Percentiles rank a stretch among this genome's conserved stretches.
phyloP scores from a whole-genome alignment of 2,888 invertebrate genomes.

The Dolichopus griseipennis region DNA sequence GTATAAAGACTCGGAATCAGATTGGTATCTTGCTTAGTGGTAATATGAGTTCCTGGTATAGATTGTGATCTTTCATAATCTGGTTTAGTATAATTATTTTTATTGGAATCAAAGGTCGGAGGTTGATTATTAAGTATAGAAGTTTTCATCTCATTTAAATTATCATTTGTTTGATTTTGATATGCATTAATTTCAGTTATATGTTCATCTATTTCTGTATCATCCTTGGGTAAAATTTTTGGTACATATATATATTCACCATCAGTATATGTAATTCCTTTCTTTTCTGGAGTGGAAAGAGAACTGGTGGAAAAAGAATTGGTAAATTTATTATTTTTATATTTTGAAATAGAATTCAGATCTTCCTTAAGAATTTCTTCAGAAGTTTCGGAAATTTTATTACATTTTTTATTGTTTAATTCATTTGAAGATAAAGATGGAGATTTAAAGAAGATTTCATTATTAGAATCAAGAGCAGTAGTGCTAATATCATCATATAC shows the following conservation, averaged over 20 bases:
- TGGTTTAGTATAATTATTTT: neutral
- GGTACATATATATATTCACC: constrained; percentile 19
- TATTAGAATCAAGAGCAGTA: no score
- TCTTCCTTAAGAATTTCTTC: no score
- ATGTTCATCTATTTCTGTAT: neutral
- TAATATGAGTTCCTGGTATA: neutral
- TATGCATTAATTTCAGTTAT: neutral
- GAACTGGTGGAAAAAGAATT: neutral
- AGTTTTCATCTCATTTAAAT: neutral
- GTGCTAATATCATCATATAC: neutral
- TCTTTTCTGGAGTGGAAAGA: neutral
- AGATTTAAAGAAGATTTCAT: no score
- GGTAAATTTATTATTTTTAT: neutral
- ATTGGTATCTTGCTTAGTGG: neutral
- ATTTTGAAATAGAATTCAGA: no score
- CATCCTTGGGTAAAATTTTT: neutral
- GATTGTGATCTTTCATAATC: neutral
- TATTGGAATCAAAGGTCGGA: no score
- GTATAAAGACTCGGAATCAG: neutral
- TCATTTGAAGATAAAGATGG: no score
- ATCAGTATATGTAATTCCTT: constrained; percentile 10
- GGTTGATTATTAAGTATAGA: neutral
- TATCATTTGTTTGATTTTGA: neutral
- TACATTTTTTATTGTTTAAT: no score
- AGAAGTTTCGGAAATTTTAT: no score